Evolutionary conservation across 2,113 vertebrate species (phyloP), one percentile per base, ranked within the genome.

Genomic region (Castor canadensis): DNA sequence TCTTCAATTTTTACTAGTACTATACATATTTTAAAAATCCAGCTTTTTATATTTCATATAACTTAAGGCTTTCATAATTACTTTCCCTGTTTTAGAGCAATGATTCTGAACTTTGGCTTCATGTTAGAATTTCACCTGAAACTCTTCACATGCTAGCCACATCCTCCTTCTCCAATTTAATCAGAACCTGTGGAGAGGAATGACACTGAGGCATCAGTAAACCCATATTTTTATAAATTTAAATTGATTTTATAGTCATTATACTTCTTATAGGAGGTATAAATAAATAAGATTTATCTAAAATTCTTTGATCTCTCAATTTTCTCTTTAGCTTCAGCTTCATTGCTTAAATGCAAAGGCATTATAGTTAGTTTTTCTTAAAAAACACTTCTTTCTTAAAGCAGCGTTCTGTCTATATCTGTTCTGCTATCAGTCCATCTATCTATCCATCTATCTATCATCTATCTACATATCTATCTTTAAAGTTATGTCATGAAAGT

Each of bases 361-460:
- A 92, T 92, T 87, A 89, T 66, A 81, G 81, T 71, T 6, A 38
- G n/a, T 47, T 77, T 72, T 87, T 96, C 11, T n/a, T 52, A 38
- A 49, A 71, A 43, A 22, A 32, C 6, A 35, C 30, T 54, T 82
- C 26, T 40, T 69, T 79, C 38, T 76, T 84, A 83, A 72, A 77
- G 5, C 32, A 47, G 8, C 54, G 32, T 81, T 43, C 2, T 77
- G 0, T 20, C 6, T 58, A n/a, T 47, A 15, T 17, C n/a, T 58
- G 45, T 15, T 52, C 58, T 52, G 16, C 9, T 54, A 15, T 22
- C 72, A n/a, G n/a, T n/a, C n/a, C n/a, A n/a, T n/a, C n/a, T n/a
- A n/a, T n/a, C n/a, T n/a, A n/a, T 24, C 9, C 9, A 24, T 28
- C 8, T n/a, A n/a, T 19, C 16, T n/a, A 69, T n/a, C 66, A 69